These are phyloP conservation scores for Acanthosepion esculentum DNA, from an alignment of 2,888 invertebrate genomes.

Conservation along the genomic window DNA sequence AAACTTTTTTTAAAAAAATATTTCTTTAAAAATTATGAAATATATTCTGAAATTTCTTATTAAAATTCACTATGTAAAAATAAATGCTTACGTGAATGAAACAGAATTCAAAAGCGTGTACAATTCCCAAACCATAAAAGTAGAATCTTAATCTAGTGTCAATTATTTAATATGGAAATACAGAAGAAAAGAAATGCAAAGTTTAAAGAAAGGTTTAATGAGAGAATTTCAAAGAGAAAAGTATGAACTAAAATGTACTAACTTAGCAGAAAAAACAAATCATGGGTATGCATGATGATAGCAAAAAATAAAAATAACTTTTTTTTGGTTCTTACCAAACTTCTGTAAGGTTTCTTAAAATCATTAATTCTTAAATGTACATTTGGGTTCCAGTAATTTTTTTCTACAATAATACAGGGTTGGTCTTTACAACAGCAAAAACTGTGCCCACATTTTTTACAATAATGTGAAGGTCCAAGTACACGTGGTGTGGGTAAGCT, in stretches of 20 bases:
- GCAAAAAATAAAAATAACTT: background rate
- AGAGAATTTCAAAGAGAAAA: background rate
- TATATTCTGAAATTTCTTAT: too few relatives aligned
- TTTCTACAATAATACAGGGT: background rate
- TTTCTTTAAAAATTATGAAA: too few relatives aligned
- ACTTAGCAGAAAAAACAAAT: too few relatives aligned
- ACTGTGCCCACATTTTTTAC: constrained; percentile 37
- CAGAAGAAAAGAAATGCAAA: too few relatives aligned
- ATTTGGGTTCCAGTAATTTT: constrained; percentile 41
- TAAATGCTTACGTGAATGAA: too few relatives aligned
- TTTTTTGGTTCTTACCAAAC: constrained; percentile 35
- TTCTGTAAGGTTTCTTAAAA: background rate
- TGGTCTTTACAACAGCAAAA: constrained; percentile 34
- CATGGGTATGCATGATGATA: too few relatives aligned
- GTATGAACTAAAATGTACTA: background rate
- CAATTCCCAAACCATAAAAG: too few relatives aligned
- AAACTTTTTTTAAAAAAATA: too few relatives aligned
- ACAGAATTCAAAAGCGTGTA: too few relatives aligned
- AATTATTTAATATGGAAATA: too few relatives aligned
- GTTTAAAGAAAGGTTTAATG: background rate
- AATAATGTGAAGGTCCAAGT: background rate
- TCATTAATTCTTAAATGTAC: background rate
- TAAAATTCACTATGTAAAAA: too few relatives aligned
- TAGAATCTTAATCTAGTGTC: too few relatives aligned
- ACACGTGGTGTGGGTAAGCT: background rate